These are phyloP conservation scores for Drosophila athabasca DNA, from an alignment of 1,140 invertebrate genomes.

Conservation along the genomic window DNA sequence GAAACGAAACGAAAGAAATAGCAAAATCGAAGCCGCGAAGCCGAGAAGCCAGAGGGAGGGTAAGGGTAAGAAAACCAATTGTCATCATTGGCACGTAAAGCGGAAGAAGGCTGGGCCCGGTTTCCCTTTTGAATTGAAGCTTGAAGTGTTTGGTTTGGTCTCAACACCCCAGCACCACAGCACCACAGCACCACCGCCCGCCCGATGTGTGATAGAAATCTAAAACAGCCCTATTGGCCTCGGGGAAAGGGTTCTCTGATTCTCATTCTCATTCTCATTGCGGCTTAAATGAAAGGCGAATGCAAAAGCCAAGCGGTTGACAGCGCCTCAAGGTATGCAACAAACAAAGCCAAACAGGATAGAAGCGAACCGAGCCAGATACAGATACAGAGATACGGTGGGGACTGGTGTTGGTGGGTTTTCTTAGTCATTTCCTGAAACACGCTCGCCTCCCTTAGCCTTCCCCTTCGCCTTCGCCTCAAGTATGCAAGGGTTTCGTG, in stretches of 20 bases:
- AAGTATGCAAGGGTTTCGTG: conserved; percentile 26
- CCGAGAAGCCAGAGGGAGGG: conserved; percentile 14
- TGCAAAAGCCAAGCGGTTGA: conserved; percentile 71
- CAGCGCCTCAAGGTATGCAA: conserved; percentile 73
- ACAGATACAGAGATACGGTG: conserved; percentile 5
- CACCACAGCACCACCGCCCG: neutral
- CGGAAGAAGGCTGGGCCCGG: conserved; percentile 73
- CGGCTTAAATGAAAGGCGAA: conserved; percentile 60
- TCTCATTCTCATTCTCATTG: neutral
- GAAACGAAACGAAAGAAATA: conserved; percentile 48
- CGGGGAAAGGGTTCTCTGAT: conserved; percentile 37
- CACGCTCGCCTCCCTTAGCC: conserved; percentile 11
- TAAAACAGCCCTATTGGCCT: conserved; percentile 56
- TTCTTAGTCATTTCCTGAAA: conserved; percentile 37
- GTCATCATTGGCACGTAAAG: conserved; percentile 81
- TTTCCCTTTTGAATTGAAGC: conserved; percentile 66
- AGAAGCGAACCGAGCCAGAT: neutral
- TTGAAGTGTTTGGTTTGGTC: conserved; percentile 67
- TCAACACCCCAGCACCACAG: neutral
- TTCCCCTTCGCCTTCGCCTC: neutral
- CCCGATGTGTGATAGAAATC: conserved; percentile 68
- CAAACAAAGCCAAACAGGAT: conserved; percentile 45
- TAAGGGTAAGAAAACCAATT: conserved; percentile 71
- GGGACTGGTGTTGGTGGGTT: neutral
- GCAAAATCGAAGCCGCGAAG: conserved; percentile 68